These are phyloP conservation scores for Synanceia verrucosa DNA, from an alignment of 2,797 vertebrate species.

Conservation along the genomic window DNA sequence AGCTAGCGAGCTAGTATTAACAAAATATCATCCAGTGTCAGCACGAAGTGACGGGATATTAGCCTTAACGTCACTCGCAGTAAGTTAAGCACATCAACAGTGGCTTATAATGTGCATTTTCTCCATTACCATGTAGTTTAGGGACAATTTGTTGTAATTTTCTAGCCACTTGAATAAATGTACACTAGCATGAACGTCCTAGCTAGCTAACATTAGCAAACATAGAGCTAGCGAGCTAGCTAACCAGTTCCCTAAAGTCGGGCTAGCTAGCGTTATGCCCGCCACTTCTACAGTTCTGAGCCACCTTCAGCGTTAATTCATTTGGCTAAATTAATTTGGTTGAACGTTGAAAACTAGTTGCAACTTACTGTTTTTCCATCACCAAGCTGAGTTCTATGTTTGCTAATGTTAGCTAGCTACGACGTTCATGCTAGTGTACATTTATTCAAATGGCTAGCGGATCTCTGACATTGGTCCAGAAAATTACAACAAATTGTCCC, in stretches of 20 bases:
- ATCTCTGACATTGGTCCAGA: neutral
- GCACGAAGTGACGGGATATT: too few relatives aligned
- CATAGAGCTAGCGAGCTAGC: neutral
- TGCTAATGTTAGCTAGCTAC: neutral
- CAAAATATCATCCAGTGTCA: too few relatives aligned
- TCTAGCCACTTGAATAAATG: too few relatives aligned
- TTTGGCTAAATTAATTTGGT: neutral
- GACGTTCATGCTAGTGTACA: neutral
- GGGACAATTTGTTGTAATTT: neutral
- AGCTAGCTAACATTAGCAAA: neutral
- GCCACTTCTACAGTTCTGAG: neutral
- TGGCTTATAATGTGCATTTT: neutral
- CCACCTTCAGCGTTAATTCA: accelerated
- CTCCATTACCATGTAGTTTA: neutral
- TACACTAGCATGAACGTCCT: neutral
- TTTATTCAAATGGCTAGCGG: too few relatives aligned
- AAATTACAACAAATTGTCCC: neutral
- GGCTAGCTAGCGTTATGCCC: neutral
- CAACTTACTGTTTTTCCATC: neutral
- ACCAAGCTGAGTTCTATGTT: too few relatives aligned
- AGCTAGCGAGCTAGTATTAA: too few relatives aligned
- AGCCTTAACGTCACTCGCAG: neutral
- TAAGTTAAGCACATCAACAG: too few relatives aligned
- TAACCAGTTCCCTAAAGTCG: too few relatives aligned
- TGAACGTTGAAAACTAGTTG: too few relatives aligned